phyloP scores from a whole-genome alignment of 1,140 invertebrate genomes.

The Eufriesea mexicana region DNA sequence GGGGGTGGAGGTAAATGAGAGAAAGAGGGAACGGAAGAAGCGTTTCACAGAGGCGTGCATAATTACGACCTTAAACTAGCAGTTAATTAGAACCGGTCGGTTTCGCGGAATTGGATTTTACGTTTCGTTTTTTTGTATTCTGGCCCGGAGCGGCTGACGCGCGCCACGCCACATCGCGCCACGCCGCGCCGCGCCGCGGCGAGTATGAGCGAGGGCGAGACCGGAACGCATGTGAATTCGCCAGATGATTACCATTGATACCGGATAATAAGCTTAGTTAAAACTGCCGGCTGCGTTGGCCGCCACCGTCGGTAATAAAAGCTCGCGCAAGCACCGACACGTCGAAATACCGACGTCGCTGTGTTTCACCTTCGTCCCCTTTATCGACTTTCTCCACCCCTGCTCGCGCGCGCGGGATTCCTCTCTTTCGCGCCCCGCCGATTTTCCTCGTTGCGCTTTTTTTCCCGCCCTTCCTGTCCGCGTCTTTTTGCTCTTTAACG shows the following conservation, averaged over 20 bases:
- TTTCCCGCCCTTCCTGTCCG: neutral
- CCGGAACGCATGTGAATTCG: conserved; percentile 70
- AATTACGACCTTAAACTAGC: conserved; percentile 40
- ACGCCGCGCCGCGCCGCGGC: neutral
- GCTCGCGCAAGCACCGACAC: conserved; percentile 13
- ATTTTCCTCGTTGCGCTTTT: conserved; percentile 17
- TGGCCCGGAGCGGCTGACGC: conserved; percentile 14
- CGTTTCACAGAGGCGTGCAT: conserved; percentile 1
- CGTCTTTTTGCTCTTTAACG: conserved; percentile 18
- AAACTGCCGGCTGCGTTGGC: conserved; percentile 63
- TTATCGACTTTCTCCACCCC: conserved; percentile 18
- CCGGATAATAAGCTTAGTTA: conserved; percentile 73
- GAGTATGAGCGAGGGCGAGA: neutral
- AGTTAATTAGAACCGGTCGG: conserved; percentile 61
- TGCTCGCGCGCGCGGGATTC: neutral
- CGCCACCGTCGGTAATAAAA: conserved; percentile 17
- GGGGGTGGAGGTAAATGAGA: neutral
- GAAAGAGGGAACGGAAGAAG: neutral
- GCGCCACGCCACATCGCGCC: neutral
- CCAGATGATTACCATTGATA: conserved; percentile 78
- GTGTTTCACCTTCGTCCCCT: conserved; percentile 24
- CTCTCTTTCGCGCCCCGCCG: conserved; percentile 31
- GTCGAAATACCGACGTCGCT: conserved; percentile 35
- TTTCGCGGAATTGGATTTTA: conserved; percentile 64
- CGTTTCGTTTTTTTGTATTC: conserved; percentile 66